Percentiles rank a stretch among this genome's conserved stretches.
These are phyloP conservation scores for Polia nebulosa DNA, from an alignment of 2,888 invertebrate species.

Conservation along the genomic window DNA sequence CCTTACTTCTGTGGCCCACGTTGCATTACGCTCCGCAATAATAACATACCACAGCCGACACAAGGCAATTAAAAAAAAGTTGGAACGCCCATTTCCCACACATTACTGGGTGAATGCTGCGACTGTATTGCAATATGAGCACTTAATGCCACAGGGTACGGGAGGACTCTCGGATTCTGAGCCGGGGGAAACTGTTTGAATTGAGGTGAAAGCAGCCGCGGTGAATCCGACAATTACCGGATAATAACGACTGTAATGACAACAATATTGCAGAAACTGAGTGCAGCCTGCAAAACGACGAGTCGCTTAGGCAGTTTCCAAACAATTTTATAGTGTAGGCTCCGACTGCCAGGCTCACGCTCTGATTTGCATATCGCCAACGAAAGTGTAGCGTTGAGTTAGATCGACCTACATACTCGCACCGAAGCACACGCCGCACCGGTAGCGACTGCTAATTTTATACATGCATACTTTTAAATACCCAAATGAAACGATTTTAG, in stretches of 20 bases:
- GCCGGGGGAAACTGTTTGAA: slow-evolving; percentile 76
- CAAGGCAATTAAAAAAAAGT: slow-evolving; percentile 86
- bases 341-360: slow-evolving; percentile 77
- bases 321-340: slow-evolving; percentile 77
- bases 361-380: slow-evolving; percentile 88
- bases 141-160: slow-evolving; percentile 64
- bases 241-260: slow-evolving; percentile 79
- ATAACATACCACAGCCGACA: slow-evolving; percentile 81
- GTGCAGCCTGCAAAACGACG: slow-evolving; percentile 73
- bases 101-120: slow-evolving; percentile 80
- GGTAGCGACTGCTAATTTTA: slow-evolving; percentile 54
- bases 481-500: slow-evolving; percentile 16
- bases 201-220: slow-evolving; percentile 81
- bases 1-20: slow-evolving; percentile 85
- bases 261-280: slow-evolving; percentile 74
- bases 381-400: slow-evolving; percentile 85
- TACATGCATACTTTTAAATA: slow-evolving; percentile 40
- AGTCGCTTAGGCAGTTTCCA: slow-evolving; percentile 70
- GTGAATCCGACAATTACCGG: slow-evolving; percentile 76
- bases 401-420: slow-evolving; percentile 77
- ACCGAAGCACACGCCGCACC: slow-evolving; percentile 45
- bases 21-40: slow-evolving; percentile 85
- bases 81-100: slow-evolving; percentile 86
- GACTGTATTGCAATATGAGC: slow-evolving; percentile 72
- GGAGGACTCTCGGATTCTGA: slow-evolving; percentile 73